A percentile compares a stretch with the other conserved stretches of the same genome.
Evolutionary conservation across 2,888 invertebrate genomes (phyloP).

Genomic region (Polydrusus pterygomalis): DNA sequence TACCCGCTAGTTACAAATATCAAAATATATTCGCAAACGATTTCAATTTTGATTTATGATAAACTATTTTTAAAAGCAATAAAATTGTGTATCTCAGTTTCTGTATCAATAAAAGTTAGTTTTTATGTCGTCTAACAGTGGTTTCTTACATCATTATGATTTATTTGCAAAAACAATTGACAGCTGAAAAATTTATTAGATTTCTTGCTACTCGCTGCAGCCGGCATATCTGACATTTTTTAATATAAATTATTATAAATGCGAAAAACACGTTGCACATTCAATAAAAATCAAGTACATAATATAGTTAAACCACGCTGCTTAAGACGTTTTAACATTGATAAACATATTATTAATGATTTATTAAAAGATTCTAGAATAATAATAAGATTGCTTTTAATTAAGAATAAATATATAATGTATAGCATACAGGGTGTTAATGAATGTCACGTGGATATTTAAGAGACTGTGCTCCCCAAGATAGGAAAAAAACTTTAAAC

Average conservation of each 20-base stretch:
- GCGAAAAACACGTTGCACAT: slow-evolving; percentile 3
- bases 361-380: slow-evolving; percentile 10
- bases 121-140: neutral
- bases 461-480: too few relatives aligned
- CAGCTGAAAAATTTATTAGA: slow-evolving; percentile 8
- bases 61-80: too few relatives aligned
- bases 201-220: neutral
- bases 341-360: slow-evolving; percentile 9
- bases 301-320: neutral
- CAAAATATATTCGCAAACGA: too few relatives aligned
- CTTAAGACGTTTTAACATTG: neutral
- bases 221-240: slow-evolving; percentile 6
- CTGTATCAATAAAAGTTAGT: neutral
- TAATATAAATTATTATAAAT: neutral
- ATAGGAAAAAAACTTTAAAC: too few relatives aligned
- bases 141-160: slow-evolving; percentile 14
- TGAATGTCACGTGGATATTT: too few relatives aligned
- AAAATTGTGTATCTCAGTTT: too few relatives aligned
- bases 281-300: neutral
- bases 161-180: slow-evolving; percentile 14
- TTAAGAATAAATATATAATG: too few relatives aligned
- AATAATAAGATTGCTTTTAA: neutral
- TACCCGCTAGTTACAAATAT: too few relatives aligned
- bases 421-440: too few relatives aligned
- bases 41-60: too few relatives aligned